Conservation (phyloP, 2,888 invertebrate genomes). For the Nomada flava region DNA sequence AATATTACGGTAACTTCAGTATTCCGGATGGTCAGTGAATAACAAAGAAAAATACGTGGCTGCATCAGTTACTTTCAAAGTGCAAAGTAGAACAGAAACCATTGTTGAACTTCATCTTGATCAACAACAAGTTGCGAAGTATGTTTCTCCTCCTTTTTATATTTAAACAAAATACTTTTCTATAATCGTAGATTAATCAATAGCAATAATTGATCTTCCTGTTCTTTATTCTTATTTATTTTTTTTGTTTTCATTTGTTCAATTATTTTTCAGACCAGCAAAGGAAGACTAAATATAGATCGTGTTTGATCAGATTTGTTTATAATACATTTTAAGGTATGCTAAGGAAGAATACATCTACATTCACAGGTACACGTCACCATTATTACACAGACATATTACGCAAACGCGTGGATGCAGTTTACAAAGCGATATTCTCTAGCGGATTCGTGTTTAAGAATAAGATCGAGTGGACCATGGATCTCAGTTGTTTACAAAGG, state of each 20-base stretch:
- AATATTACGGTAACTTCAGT: constrained; percentile 77
- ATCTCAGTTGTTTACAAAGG: constrained; percentile 64
- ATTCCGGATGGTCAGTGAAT: constrained; percentile 85
- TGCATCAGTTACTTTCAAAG: constrained; percentile 84
- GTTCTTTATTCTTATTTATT: background rate
- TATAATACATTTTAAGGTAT: constrained; percentile 78
- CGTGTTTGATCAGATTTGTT: constrained; percentile 76
- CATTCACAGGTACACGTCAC: constrained; percentile 70
- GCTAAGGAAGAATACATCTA: constrained; percentile 67
- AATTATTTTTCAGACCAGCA: constrained; percentile 76
- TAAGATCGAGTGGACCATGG: constrained; percentile 72
- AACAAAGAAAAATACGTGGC: constrained; percentile 85
- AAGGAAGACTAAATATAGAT: constrained; percentile 81
- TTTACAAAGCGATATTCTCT: constrained; percentile 71
- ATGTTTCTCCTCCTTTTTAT: constrained; percentile 50
- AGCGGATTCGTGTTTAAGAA: constrained; percentile 68
- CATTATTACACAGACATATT: constrained; percentile 66
- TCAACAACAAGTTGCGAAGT: constrained; percentile 80
- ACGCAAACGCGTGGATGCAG: constrained; percentile 63
- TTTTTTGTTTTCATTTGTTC: constrained; percentile 15
- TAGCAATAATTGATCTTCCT: background rate
- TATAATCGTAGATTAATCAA: background rate
- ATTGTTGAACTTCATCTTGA: constrained; percentile 85
- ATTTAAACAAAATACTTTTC: background rate
- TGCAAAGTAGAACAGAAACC: constrained; percentile 84